Evolutionary conservation across 2,888 invertebrate species (phyloP).

Genomic region (Lepas anatifera): DNA sequence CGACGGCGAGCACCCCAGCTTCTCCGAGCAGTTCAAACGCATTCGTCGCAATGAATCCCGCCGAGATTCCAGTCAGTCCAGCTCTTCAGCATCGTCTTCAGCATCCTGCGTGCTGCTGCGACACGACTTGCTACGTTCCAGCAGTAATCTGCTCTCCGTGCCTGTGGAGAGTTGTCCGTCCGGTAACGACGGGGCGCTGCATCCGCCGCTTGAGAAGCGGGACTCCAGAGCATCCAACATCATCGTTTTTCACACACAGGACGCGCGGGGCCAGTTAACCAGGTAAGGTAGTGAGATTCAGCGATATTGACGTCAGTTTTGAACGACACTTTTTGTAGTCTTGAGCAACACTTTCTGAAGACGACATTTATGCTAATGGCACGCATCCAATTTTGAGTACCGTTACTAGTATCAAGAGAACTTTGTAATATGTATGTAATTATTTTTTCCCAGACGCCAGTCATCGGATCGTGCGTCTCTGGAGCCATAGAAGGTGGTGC

Average conservation of each 20-base stretch:
- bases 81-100: background rate
- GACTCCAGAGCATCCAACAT: slow-evolving; percentile 17
- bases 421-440: background rate
- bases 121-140: background rate
- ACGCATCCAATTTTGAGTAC: too few species aligned
- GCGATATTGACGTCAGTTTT: background rate
- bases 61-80: background rate
- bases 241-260: slow-evolving; percentile 24
- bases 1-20: background rate
- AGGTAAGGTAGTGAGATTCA: slow-evolving; percentile 15
- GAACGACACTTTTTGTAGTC: too few species aligned
- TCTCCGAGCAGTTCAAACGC: background rate
- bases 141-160: background rate
- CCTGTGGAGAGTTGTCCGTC: background rate
- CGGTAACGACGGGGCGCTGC: background rate
- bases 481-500: background rate
- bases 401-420: too few species aligned
- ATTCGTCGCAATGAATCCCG: background rate
- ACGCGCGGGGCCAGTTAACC: slow-evolving; percentile 23
- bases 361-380: too few species aligned
- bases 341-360: too few species aligned
- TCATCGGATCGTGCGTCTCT: background rate
- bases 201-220: background rate
- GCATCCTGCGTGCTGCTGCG: background rate
- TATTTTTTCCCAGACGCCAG: background rate